Evolutionary conservation across 2,113 vertebrate species (phyloP).

Genomic region (Columbina picui): DNA sequence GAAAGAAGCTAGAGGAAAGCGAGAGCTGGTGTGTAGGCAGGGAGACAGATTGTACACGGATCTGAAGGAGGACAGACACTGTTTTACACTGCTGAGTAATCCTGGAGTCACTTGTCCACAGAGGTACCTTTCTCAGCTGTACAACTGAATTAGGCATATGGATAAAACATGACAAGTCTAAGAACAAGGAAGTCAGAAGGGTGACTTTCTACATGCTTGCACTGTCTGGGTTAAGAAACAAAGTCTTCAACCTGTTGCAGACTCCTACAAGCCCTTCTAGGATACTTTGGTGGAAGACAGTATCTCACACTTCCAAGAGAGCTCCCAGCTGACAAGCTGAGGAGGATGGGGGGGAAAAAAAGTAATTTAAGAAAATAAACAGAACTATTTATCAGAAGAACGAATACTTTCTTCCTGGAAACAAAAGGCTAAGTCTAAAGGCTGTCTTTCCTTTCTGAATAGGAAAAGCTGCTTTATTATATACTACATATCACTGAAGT

Average conservation of each 20-base stretch:
- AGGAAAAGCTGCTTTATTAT: background rate
- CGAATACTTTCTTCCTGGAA: background rate
- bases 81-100: conserved; percentile 20
- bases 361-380: background rate
- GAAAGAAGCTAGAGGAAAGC: background rate
- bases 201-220: background rate
- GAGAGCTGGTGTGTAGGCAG: conserved; percentile 21
- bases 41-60: conserved; percentile 26
- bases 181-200: background rate
- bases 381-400: background rate
- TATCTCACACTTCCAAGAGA: background rate
- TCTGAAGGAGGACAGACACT: conserved; percentile 29
- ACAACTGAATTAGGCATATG: background rate
- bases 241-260: background rate
- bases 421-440: background rate
- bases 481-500: background rate
- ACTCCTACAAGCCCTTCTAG: background rate
- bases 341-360: background rate
- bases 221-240: background rate
- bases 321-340: background rate
- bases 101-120: background rate
- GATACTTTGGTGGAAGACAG: background rate
- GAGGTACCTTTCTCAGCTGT: background rate
- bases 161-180: background rate
- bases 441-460: background rate